Evolutionary conservation across 2,888 invertebrate genomes (phyloP), one percentile per base, ranked within the genome.

Genomic region (Drosophila pegasa): DNA sequence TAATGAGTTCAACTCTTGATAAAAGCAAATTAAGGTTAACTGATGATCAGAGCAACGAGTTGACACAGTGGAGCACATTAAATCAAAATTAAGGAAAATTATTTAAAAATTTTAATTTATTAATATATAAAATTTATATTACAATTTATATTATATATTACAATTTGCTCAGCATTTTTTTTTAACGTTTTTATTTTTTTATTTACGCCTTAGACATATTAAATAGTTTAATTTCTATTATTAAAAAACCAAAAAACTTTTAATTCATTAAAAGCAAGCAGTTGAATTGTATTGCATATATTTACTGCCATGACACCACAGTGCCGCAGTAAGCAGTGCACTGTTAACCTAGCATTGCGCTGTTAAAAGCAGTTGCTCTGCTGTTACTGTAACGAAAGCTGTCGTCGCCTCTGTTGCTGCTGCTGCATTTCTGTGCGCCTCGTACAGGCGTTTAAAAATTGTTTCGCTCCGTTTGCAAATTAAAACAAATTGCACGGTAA

Each of bases 371-470:
- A 27, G 10, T 50, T 50, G n/a, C 54, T 65, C 43, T 57, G 20
- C 58, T 65, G 58, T 35, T 71, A 27, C 41, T 40, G 40, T 25
- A 16, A 25, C 41, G 2, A 40, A 33, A 33, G 31, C 48, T 33
- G 48, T n/a, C 14, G 48, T 14, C 12, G 47, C 20, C 12, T 12
- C 29, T 47, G 47, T 20, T 8, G 45, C 9, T 31, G 45, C 37
- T 37, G 25, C 45, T 22, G 58, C 27, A 65, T 79, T 78, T 47
- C 78, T 78, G 78, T 41, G 78, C 78, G 80, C 83, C 78, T 35
- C 60, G 50, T 79, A 79, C 60, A 79, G 63, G 65, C 83, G 68
- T 80, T 82, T 66, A 76, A 68, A 76, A 76, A 66, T 83, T 82
- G 64, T 82, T 79, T 68, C 55, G 67, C 65, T 75, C 50, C 51